Conservation (phyloP, 2,797 vertebrate genomes). For the Gallinago nigripennis region DNA sequence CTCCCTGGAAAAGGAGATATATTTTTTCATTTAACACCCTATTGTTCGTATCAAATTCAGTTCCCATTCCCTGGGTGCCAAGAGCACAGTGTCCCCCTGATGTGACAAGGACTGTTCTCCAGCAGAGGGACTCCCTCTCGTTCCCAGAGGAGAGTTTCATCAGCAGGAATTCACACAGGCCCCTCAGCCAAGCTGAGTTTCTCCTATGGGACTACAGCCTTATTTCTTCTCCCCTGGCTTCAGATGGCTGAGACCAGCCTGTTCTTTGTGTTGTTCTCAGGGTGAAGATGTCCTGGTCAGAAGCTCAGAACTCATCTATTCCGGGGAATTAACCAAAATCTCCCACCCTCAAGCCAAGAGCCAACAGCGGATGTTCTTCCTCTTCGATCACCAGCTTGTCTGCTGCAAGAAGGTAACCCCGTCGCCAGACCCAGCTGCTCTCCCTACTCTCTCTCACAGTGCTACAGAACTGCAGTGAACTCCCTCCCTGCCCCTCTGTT, state of each 20-base stretch:
- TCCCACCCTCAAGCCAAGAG: conserved; percentile 92
- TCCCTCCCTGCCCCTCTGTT: neutral
- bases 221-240: neutral
- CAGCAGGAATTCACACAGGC: neutral
- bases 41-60: neutral
- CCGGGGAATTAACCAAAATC: conserved; percentile 90
- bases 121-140: neutral
- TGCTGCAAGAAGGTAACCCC: conserved; percentile 93
- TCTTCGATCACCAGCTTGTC: conserved; percentile 95
- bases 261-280: conserved; percentile 71
- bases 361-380: conserved; percentile 95
- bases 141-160: neutral
- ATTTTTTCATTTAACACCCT: accelerated
- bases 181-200: neutral
- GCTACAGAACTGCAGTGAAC: neutral
- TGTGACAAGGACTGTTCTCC: neutral
- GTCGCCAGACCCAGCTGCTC: neutral
- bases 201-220: accelerated
- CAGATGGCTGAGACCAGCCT: neutral
- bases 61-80: neutral
- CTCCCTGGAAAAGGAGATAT: neutral
- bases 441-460: neutral
- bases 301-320: conserved; percentile 95
- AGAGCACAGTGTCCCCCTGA: neutral
- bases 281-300: conserved; percentile 92